Percentiles rank a stretch among this genome's conserved stretches.
Conservation (phyloP, 2,797 vertebrate genomes). For the Atherinosoma microstoma region DNA sequence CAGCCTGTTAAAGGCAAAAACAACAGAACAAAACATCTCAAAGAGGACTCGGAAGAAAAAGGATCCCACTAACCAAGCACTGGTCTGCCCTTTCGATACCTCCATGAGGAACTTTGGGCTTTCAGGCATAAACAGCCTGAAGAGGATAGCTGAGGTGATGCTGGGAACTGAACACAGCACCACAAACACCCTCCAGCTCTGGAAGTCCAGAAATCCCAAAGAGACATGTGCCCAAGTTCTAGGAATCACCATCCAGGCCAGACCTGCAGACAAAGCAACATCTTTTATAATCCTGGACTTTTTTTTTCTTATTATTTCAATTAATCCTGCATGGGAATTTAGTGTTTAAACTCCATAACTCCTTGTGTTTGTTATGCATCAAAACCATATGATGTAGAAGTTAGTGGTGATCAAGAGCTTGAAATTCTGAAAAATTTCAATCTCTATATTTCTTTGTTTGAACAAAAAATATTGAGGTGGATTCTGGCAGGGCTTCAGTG, state of each 20-base stretch:
- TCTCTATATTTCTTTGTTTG: neutral
- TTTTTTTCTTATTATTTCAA: neutral
- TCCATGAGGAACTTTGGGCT: slow-evolving; percentile 87
- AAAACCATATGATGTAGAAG: neutral
- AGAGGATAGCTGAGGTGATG: slow-evolving; percentile 81
- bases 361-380: neutral
- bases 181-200: slow-evolving; percentile 86
- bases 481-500: neutral
- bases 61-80: neutral
- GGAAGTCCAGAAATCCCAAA: slow-evolving; percentile 69
- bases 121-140: slow-evolving; percentile 80
- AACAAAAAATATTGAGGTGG: neutral
- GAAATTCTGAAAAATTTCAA: neutral
- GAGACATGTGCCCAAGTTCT: slow-evolving; percentile 62
- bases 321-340: neutral
- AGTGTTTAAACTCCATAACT: neutral
- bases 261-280: slow-evolving; percentile 62
- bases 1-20: slow-evolving; percentile 58
- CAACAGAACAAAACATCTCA: neutral
- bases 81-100: slow-evolving; percentile 50
- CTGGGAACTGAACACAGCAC: slow-evolving; percentile 83
- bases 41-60: neutral
- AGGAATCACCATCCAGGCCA: slow-evolving; percentile 85
- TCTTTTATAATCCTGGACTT: neutral
- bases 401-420: neutral